phyloP scores from a whole-genome alignment of 2,797 vertebrate genomes.

The Peromyscus attwateri region DNA sequence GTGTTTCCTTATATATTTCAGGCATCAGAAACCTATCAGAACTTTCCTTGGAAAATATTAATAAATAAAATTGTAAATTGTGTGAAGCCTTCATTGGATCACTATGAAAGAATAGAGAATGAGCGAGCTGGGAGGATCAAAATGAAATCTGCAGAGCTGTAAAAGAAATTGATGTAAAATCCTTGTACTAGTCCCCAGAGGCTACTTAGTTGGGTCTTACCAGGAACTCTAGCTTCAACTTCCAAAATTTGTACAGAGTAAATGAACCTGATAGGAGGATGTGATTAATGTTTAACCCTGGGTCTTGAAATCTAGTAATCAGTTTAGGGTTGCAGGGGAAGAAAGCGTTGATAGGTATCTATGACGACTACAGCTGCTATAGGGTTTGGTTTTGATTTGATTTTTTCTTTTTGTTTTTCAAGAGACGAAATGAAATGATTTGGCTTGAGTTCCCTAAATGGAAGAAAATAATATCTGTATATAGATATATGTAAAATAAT shows the following conservation, averaged over 20 bases:
- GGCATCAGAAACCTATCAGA: constrained; percentile 36
- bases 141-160: constrained; percentile 71
- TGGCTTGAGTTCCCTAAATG: constrained; percentile 79
- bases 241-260: constrained; percentile 64
- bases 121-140: constrained; percentile 59
- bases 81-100: background rate
- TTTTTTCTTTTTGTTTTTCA: constrained; percentile 31
- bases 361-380: constrained; percentile 67
- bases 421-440: constrained; percentile 78
- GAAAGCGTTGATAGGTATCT: constrained; percentile 47
- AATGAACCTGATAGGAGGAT: constrained; percentile 73
- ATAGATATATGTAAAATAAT: background rate
- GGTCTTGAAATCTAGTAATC: constrained; percentile 80
- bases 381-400: background rate
- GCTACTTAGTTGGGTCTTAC: constrained; percentile 75
- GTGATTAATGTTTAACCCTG: constrained; percentile 45
- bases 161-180: constrained; percentile 76
- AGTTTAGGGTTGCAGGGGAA: constrained; percentile 25
- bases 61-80: constrained; percentile 71
- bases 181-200: constrained; percentile 49
- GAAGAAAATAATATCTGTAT: constrained; percentile 28
- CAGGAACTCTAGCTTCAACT: constrained; percentile 59
- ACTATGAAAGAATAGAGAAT: constrained; percentile 49
- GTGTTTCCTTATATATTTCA: constrained; percentile 54
- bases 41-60: constrained; percentile 69